These are phyloP conservation scores for Diceros bicornis DNA, from an alignment of 2,797 vertebrate species.

Conservation along the genomic window DNA sequence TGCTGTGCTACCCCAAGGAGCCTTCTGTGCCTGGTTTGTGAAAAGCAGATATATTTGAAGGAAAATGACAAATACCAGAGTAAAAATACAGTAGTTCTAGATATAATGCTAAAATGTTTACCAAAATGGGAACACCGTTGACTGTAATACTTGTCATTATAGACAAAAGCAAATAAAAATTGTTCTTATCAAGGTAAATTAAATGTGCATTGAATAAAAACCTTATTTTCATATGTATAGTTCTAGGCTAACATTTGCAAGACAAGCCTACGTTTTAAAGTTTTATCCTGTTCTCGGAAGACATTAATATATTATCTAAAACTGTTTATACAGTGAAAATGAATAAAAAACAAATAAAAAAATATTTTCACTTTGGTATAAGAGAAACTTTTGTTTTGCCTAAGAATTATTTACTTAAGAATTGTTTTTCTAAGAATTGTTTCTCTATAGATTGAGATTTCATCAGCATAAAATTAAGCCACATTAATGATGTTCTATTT, in stretches of 20 bases:
- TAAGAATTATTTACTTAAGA: slow-evolving; percentile 16
- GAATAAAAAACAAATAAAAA: slow-evolving; percentile 16
- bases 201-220: not conserved
- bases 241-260: not conserved
- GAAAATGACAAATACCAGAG: not conserved
- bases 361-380: not conserved
- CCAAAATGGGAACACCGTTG: not conserved
- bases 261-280: not conserved
- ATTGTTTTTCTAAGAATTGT: slow-evolving; percentile 53
- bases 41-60: not conserved
- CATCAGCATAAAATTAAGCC: slow-evolving; percentile 60
- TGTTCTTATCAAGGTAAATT: slow-evolving; percentile 21
- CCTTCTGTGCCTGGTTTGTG: not conserved
- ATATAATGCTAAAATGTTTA: not conserved
- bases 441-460: slow-evolving; percentile 65
- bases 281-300: not conserved
- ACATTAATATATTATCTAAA: not conserved
- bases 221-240: not conserved
- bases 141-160: not conserved
- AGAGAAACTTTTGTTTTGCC: slow-evolving; percentile 29
- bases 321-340: not conserved
- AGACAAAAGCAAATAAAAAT: not conserved
- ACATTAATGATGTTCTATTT: slow-evolving; percentile 75
- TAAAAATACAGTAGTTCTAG: not conserved
- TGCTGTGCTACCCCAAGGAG: fast-evolving